phyloP scores from a whole-genome alignment of 2,113 vertebrate species.

The Dromiciops gliroides region DNA sequence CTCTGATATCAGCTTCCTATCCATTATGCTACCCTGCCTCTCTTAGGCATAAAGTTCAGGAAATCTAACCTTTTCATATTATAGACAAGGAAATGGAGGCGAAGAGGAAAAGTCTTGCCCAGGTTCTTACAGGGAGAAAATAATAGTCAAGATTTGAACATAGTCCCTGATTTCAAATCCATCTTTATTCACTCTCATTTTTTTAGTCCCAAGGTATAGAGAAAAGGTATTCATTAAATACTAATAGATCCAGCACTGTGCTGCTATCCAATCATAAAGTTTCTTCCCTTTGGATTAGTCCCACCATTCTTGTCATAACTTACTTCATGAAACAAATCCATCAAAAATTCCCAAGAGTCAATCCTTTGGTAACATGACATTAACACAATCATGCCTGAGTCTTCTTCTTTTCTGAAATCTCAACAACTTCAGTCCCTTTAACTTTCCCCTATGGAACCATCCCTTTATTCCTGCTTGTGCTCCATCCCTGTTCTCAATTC shows the following conservation, averaged over 20 bases:
- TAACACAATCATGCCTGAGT: conserved; percentile 12
- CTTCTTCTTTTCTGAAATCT: background rate
- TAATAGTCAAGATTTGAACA: background rate
- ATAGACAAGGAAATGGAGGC: background rate
- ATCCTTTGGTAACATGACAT: background rate
- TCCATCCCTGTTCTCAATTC: background rate
- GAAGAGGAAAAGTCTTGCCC: background rate
- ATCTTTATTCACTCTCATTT: background rate
- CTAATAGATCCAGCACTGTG: background rate
- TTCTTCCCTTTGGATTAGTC: background rate
- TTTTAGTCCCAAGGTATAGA: background rate
- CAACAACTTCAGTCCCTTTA: background rate
- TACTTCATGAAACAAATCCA: background rate
- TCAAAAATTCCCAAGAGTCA: background rate
- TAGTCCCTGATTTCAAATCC: background rate
- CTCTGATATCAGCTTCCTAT: background rate
- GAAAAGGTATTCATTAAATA: background rate
- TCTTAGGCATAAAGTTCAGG: background rate
- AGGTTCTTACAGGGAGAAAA: background rate
- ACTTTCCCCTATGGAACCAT: background rate
- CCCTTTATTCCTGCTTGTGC: background rate
- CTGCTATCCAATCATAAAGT: background rate
- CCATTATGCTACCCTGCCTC: background rate
- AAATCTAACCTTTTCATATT: background rate
- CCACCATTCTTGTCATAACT: background rate